phyloP scores from a whole-genome alignment of 2,888 invertebrate species.

The Polylopha cassiicola region DNA sequence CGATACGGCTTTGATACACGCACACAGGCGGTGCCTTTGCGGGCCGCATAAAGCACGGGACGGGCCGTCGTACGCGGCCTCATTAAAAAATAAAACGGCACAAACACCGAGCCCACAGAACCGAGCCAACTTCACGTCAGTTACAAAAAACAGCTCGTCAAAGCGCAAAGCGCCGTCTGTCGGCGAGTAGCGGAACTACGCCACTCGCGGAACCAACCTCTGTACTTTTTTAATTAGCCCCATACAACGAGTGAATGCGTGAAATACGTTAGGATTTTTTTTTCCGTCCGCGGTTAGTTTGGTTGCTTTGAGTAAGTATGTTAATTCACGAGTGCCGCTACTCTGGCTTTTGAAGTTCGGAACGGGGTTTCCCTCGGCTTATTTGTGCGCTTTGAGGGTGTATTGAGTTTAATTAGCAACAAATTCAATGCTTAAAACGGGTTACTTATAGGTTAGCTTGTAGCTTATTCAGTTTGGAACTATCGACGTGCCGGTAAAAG shows the following conservation, averaged over 20 bases:
- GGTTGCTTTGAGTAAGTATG: constrained; percentile 73
- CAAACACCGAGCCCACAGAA: constrained; percentile 58
- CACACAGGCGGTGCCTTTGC: constrained; percentile 49
- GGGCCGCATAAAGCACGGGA: constrained; percentile 49
- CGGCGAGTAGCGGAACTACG: constrained; percentile 73
- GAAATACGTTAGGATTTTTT: constrained; percentile 67
- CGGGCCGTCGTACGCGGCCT: constrained; percentile 64
- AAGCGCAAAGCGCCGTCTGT: constrained; percentile 67
- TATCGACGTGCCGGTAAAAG: constrained; percentile 4
- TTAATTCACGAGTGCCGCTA: constrained; percentile 66
- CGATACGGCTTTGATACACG: constrained; percentile 58
- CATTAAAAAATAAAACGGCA: constrained; percentile 72
- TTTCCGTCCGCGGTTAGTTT: constrained; percentile 66
- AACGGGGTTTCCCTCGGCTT: constrained; percentile 33
- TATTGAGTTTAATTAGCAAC: constrained; percentile 48
- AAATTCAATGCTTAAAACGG: constrained; percentile 28
- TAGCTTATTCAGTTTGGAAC: neutral
- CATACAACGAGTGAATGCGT: constrained; percentile 71
- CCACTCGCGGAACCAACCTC: constrained; percentile 68
- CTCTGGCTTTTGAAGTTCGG: constrained; percentile 54
- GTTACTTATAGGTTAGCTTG: neutral
- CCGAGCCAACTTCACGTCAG: constrained; percentile 32
- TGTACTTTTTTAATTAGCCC: constrained; percentile 76
- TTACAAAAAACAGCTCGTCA: constrained; percentile 40
- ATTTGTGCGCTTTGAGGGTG: constrained; percentile 29